Percentiles rank a stretch among this genome's conserved stretches.
These are phyloP conservation scores for Halcyon leucocephala DNA, from an alignment of 2,797 vertebrate species.

Conservation along the genomic window DNA sequence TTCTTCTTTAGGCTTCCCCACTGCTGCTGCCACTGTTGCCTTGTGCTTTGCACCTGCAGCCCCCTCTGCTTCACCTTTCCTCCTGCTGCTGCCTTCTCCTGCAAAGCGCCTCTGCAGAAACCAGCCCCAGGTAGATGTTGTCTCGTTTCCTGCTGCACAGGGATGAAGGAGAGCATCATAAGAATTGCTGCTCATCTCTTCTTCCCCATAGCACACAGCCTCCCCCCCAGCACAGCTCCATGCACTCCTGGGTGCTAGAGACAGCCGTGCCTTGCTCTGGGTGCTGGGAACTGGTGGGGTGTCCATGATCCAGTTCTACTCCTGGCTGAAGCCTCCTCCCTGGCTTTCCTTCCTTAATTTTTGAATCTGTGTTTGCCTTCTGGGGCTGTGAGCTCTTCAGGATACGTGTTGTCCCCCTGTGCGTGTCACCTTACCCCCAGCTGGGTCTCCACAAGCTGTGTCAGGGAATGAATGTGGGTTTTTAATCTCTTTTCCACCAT, in stretches of 20 bases:
- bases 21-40: not conserved
- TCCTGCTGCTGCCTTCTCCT: not conserved
- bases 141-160: not conserved
- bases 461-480: not conserved
- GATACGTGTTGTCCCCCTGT: fast-evolving
- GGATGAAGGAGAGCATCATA: not conserved
- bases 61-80: not conserved
- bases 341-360: not conserved
- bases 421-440: not conserved
- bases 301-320: not conserved
- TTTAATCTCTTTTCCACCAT: too few species aligned
- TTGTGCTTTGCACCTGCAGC: not conserved
- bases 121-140: not conserved
- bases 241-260: fast-evolving
- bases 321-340: not conserved
- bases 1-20: not conserved
- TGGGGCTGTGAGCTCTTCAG: not conserved
- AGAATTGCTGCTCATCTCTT: not conserved
- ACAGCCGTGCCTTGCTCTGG: not conserved
- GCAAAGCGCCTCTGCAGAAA: not conserved
- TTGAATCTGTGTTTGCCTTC: not conserved
- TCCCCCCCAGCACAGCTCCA: fast-evolving
- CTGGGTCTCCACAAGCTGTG: not conserved
- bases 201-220: fast-evolving
- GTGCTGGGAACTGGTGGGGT: not conserved